These are phyloP conservation scores for Pseudochirops corinnae DNA, from an alignment of 2,797 vertebrate genomes.

Conservation along the genomic window DNA sequence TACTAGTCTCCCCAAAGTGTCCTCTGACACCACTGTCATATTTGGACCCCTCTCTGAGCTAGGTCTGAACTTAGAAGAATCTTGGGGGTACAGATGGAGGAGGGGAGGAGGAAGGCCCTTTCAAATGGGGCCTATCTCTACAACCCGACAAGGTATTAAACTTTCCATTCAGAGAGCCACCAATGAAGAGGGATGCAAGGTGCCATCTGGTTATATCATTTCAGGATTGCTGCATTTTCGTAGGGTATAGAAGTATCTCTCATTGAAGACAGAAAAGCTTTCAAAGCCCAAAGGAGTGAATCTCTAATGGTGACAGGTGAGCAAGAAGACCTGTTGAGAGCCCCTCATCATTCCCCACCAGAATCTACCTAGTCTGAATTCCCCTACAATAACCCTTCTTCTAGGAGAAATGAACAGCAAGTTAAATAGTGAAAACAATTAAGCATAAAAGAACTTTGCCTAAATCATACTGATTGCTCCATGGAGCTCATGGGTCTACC, in stretches of 20 bases:
- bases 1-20: neutral
- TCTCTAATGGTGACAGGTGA: neutral
- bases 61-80: neutral
- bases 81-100: neutral
- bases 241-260: neutral
- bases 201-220: neutral
- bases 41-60: neutral
- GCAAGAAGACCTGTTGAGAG: neutral
- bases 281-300: slow-evolving; percentile 21
- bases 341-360: neutral
- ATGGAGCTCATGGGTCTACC: slow-evolving; percentile 18
- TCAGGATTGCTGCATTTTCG: neutral
- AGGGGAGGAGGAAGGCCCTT: neutral
- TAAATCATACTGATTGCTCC: slow-evolving; percentile 15
- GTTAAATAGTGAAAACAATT: slow-evolving; percentile 35
- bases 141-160: neutral
- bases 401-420: slow-evolving; percentile 51
- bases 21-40: neutral
- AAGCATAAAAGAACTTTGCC: slow-evolving; percentile 35
- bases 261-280: slow-evolving; percentile 12
- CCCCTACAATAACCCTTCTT: neutral
- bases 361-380: neutral
- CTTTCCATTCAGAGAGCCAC: neutral
- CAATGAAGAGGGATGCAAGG: neutral
- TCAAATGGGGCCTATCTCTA: neutral